Base-by-base conservation (phyloP, 2,797 vertebrate species). In the Anniella stebbinsi region DNA sequence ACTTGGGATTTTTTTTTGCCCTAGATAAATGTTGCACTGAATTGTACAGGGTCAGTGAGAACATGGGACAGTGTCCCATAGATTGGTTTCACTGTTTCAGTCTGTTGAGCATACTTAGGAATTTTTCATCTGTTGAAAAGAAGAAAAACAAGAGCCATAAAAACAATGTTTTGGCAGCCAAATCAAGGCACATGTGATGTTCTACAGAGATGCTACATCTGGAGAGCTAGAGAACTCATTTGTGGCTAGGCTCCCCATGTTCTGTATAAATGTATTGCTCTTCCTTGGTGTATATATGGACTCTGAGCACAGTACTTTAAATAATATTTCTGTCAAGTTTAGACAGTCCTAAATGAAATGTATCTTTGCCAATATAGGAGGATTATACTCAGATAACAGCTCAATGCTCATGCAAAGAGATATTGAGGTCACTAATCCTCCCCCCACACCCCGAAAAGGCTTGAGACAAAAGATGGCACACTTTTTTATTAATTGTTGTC, bases 401-500 rank as follows among this genome's bases (percentile, higher is more conserved):
- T 33, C 23, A 45, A 18, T 45, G 51, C 18, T 67, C 80, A 86
- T 72, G 13, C 81, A 80, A 60, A 72, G 78, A 41, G 78, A 28
- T 21, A 72, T 17, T 9, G 12, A 0, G 77, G 41, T 82, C 76
- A 48, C 63, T 67, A 1, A 0, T 63, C 60, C 60, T 63, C 13
- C 11, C 13, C 11, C 54, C 12, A 67, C 23, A 48, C 3, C 48
- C 23, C 11, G 18, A 78, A 30, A 36, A 82, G 12, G 2, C 28
- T 33, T n/a, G 45, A 86, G 28, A 30, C 33, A 36, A 80, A 91
- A 60, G 60, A 45, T 77, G 60, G 25, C 67, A 73, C 38, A 48
- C 60, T 67, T 83, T 87, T 90, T 63, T 87, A 83, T 81, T 82
- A 90, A 54, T 67, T 25, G 38, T 90, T 66, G 80, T 90, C 60